These are phyloP conservation scores for Rosalia funebris DNA, from an alignment of 2,888 invertebrate genomes.

Conservation along the genomic window DNA sequence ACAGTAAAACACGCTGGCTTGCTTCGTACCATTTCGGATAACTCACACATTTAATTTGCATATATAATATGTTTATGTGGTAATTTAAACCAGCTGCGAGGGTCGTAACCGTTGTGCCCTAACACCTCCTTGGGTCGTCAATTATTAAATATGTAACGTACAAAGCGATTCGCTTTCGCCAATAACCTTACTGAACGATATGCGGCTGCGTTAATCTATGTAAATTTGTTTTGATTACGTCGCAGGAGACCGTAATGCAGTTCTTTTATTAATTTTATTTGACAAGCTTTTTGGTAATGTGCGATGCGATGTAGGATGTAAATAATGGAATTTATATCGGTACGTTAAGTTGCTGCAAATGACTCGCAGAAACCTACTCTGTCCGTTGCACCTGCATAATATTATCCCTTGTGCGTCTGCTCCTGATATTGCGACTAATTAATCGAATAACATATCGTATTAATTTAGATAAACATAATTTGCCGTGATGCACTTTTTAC, in stretches of 20 bases:
- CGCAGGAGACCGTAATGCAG: constrained; percentile 39
- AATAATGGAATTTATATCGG: constrained; percentile 11
- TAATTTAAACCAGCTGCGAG: constrained; percentile 56
- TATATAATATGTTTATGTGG: constrained; percentile 58
- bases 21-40: not conserved
- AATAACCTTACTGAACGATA: constrained; percentile 37
- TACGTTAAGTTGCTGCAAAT: not conserved
- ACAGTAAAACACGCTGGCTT: not conserved
- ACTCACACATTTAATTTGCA: constrained; percentile 51
- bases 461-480: constrained; percentile 54
- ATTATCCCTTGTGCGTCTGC: constrained; percentile 5
- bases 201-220: constrained; percentile 47
- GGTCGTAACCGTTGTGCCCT: constrained; percentile 56
- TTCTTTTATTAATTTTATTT: constrained; percentile 46
- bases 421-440: not conserved
- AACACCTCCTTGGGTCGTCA: constrained; percentile 55
- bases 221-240: constrained; percentile 48
- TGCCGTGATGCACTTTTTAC: no score
- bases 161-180: constrained; percentile 33
- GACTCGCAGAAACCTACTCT: not conserved
- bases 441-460: constrained; percentile 2
- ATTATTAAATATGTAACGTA: constrained; percentile 55
- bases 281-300: constrained; percentile 33
- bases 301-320: constrained; percentile 21
- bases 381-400: constrained; percentile 20